Conservation (phyloP, 2,113 vertebrate species). For the Hypomesus transpacificus region DNA sequence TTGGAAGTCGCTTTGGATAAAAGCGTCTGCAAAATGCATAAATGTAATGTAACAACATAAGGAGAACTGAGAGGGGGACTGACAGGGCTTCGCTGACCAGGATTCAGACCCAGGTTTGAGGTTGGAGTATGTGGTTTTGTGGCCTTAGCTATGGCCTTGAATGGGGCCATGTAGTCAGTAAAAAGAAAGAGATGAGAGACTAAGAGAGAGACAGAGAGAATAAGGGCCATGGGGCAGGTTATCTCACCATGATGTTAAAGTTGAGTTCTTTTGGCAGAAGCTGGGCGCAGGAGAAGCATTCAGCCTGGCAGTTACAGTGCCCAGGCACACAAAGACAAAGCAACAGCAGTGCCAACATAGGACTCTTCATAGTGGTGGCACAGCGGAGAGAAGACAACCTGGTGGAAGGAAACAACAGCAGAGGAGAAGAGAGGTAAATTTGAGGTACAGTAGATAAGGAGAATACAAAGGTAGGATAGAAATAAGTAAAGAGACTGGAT, state of each 20-base stretch:
- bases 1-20: too few relatives aligned
- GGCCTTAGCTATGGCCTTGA: too few relatives aligned
- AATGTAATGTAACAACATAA: too few relatives aligned
- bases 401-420: neutral
- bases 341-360: slow-evolving; percentile 79
- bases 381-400: slow-evolving; percentile 1
- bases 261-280: slow-evolving; percentile 68
- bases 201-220: neutral
- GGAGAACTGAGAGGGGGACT: too few relatives aligned
- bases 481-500: too few relatives aligned
- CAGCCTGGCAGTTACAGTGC: slow-evolving; percentile 78
- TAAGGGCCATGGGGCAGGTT: neutral
- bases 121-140: too few relatives aligned
- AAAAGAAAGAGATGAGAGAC: neutral
- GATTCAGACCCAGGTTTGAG: too few relatives aligned
- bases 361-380: slow-evolving; percentile 79
- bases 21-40: too few relatives aligned
- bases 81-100: too few relatives aligned
- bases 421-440: neutral
- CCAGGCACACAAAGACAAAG: slow-evolving; percentile 79
- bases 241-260: slow-evolving; percentile 81
- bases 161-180: too few relatives aligned
- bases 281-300: slow-evolving; percentile 83
- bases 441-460: neutral
- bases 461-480: too few relatives aligned